These are phyloP conservation scores for Tachysurus vachellii DNA, from an alignment of 2,113 vertebrate species.

Conservation along the genomic window DNA sequence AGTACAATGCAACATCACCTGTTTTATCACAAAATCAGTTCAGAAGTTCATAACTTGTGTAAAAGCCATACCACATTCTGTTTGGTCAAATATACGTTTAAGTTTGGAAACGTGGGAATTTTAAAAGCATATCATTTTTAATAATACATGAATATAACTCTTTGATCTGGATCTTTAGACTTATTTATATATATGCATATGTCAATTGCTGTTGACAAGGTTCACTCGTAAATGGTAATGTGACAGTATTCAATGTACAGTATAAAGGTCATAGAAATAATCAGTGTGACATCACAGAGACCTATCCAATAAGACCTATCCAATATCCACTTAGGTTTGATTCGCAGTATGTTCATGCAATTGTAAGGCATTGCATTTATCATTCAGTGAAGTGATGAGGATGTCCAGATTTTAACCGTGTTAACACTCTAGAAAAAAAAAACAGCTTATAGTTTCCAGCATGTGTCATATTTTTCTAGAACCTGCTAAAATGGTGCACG, in stretches of 20 bases:
- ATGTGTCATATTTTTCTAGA: background rate
- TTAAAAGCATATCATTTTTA: background rate
- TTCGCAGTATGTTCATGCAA: background rate
- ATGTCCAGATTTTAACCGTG: too few relatives aligned
- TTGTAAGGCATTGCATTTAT: background rate
- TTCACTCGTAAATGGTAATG: background rate
- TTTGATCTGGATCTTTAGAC: background rate
- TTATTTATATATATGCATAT: background rate
- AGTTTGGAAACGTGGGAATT: background rate
- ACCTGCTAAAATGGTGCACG: background rate
- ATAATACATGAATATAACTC: background rate
- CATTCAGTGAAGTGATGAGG: background rate
- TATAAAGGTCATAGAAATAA: background rate
- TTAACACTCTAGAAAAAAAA: background rate
- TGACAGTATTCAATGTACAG: background rate
- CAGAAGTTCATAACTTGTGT: background rate
- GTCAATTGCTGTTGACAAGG: background rate
- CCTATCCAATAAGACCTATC: background rate
- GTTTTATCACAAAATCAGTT: background rate
- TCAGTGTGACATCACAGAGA: background rate
- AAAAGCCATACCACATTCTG: background rate
- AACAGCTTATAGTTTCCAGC: background rate
- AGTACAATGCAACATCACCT: slow-evolving; percentile 62
- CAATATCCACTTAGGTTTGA: background rate
- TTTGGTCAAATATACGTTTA: background rate